These are phyloP conservation scores for Tipula lateralis DNA, from an alignment of 2,888 invertebrate species.

Conservation along the genomic window DNA sequence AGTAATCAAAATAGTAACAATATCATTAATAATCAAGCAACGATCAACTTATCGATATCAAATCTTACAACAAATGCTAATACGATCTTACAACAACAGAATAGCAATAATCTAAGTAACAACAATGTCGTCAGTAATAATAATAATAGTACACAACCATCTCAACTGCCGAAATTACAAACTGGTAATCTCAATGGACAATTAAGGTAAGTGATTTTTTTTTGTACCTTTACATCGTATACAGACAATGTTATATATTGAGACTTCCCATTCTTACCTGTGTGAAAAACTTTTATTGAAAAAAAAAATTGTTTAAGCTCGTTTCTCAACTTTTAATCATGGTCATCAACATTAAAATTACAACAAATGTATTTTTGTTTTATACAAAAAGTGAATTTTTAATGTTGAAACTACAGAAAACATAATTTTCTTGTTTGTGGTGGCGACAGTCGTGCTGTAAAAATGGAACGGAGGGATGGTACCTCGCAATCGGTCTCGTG, in stretches of 20 bases:
- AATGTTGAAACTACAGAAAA: neutral
- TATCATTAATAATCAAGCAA: neutral
- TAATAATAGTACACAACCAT: neutral
- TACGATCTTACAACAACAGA: neutral
- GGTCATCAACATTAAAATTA: slow-evolving; percentile 9
- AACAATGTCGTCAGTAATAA: neutral
- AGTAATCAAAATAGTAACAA: neutral
- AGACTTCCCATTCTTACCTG: neutral
- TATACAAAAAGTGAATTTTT: neutral
- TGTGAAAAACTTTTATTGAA: neutral
- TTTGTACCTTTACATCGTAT: neutral
- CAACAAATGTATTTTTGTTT: too few relatives aligned
- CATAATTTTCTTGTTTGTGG: neutral
- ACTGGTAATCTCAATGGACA: slow-evolving; percentile 3
- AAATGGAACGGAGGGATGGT: neutral
- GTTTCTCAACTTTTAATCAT: neutral
- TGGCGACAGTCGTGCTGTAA: neutral
- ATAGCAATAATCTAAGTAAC: neutral
- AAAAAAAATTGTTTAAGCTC: neutral
- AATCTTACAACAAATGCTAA: neutral
- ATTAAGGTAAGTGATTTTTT: slow-evolving; percentile 11
- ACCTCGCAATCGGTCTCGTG: too few relatives aligned
- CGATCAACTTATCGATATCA: neutral
- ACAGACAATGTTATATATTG: neutral
- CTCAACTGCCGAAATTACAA: slow-evolving; percentile 26